Percentiles rank a stretch among this genome's conserved stretches.
Conservation (phyloP, 2,888 invertebrate genomes). For the Macrophya alboannulata region DNA sequence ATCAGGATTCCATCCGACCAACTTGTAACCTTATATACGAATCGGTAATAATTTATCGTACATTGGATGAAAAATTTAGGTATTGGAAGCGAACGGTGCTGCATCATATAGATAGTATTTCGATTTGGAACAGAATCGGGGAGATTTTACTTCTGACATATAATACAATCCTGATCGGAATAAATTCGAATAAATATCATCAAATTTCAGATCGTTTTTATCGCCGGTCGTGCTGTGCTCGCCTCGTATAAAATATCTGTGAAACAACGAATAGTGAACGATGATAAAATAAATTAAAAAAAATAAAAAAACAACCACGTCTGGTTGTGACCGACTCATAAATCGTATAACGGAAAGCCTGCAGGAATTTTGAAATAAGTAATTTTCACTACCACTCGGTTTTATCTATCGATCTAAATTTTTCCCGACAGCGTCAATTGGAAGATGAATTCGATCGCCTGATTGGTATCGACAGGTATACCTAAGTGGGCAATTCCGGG, state of each 20-base stretch:
- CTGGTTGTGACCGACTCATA: not conserved
- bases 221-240: not conserved
- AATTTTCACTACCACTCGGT: not conserved
- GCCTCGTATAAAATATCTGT: not conserved
- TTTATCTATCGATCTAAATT: not conserved
- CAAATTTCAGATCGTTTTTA: conserved; percentile 12
- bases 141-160: not conserved
- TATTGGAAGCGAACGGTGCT: not conserved
- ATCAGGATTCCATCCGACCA: conserved; percentile 21
- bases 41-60: conserved; percentile 20
- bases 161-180: conserved; percentile 29
- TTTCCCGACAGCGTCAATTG: not conserved
- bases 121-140: not conserved
- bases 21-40: not conserved
- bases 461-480: conserved; percentile 18
- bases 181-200: conserved; percentile 19
- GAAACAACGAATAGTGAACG: not conserved
- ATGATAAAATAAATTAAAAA: not conserved
- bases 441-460: not conserved
- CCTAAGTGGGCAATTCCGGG: conserved; percentile 25
- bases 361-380: not conserved
- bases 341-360: not conserved
- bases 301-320: not conserved
- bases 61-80: conserved; percentile 16
- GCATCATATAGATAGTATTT: not conserved